A percentile compares a stretch with the other conserved stretches of the same genome.
Conservation (phyloP, 2,888 invertebrate genomes). For the Drosophila mercatorum region DNA sequence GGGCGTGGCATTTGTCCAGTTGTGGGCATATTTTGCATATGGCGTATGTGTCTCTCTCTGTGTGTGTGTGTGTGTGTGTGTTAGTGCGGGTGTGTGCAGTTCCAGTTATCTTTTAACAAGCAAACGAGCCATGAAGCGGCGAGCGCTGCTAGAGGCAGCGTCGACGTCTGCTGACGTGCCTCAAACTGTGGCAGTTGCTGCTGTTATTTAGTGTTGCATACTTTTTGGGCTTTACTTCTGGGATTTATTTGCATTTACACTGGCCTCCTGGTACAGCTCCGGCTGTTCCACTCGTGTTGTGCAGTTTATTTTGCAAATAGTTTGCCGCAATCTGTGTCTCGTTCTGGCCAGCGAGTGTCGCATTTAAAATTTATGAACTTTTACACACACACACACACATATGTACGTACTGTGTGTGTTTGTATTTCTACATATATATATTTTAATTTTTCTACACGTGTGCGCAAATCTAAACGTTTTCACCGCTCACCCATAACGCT, state of each 20-base stretch:
- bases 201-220: constrained; percentile 66
- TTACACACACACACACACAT: constrained; percentile 25
- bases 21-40: constrained; percentile 67
- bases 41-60: constrained; percentile 3
- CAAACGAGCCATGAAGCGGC: constrained; percentile 64
- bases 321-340: constrained; percentile 73
- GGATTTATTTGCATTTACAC: constrained; percentile 76
- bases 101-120: constrained; percentile 66
- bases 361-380: constrained; percentile 73
- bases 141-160: constrained; percentile 46
- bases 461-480: constrained; percentile 49
- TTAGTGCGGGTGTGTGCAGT: constrained; percentile 32
- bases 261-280: constrained; percentile 14
- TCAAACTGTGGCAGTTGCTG: constrained; percentile 52
- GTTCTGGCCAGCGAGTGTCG: constrained; percentile 56
- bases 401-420: neutral
- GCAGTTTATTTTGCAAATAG: constrained; percentile 70
- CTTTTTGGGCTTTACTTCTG: constrained; percentile 62
- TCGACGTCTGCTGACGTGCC: constrained; percentile 43
- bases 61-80: neutral
- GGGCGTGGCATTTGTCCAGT: constrained; percentile 30
- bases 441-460: constrained; percentile 57
- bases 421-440: constrained; percentile 33
- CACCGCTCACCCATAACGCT: constrained; percentile 15
- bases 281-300: constrained; percentile 23